phyloP scores from a whole-genome alignment of 2,113 vertebrate species.

The Climacteris rufus region DNA sequence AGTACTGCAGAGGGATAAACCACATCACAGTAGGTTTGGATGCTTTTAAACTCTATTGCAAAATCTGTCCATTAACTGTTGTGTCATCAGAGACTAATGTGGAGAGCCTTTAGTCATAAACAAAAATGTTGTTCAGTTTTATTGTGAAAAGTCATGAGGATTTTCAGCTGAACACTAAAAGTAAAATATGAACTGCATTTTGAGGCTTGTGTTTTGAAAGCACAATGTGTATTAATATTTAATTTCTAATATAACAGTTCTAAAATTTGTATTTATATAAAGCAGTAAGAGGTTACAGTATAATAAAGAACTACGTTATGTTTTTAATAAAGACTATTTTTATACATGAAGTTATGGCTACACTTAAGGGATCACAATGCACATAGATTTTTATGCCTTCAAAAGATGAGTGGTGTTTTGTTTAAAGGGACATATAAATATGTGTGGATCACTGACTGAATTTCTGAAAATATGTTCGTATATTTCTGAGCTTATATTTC shows the following conservation, averaged over 20 bases:
- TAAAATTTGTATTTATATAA: conserved; percentile 2
- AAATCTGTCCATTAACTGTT: background rate
- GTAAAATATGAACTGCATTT: conserved; percentile 15
- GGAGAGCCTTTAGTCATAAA: background rate
- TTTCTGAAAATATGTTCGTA: background rate
- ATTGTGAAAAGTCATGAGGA: background rate
- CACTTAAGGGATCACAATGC: background rate
- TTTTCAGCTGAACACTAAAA: background rate
- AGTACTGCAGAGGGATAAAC: background rate
- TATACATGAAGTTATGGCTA: background rate
- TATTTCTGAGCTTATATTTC: background rate
- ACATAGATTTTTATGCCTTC: background rate
- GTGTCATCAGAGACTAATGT: background rate
- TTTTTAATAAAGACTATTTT: conserved; percentile 14
- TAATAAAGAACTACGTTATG: background rate
- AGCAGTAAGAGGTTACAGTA: background rate
- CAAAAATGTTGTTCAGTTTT: background rate
- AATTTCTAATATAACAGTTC: conserved; percentile 47
- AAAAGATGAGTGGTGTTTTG: background rate
- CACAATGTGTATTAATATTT: conserved; percentile 43
- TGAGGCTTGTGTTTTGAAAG: background rate
- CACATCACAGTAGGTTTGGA: background rate
- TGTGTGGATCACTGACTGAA: background rate
- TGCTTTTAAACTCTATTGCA: background rate
- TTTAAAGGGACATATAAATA: background rate